These are phyloP conservation scores for Drosophila micromelanica DNA, from an alignment of 1,140 invertebrate genomes.

Conservation along the genomic window DNA sequence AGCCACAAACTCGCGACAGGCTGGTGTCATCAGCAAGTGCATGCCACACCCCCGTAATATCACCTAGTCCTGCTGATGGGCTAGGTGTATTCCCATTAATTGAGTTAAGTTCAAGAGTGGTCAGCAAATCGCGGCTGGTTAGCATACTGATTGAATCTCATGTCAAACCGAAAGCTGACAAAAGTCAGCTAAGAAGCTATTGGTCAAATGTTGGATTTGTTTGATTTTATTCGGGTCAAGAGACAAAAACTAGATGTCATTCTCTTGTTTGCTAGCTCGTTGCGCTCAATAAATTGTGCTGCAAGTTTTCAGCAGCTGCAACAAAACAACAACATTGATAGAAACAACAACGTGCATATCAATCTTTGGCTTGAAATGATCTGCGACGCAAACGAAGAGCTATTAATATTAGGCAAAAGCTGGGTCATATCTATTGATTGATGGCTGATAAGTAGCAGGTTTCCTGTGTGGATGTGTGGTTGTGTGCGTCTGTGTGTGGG, in stretches of 20 bases:
- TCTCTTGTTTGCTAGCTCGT: constrained; percentile 9
- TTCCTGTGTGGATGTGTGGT: neutral
- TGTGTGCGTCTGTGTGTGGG: neutral
- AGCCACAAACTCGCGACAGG: neutral
- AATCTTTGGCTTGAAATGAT: constrained; percentile 34
- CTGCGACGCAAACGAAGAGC: constrained; percentile 28
- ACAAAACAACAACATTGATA: constrained; percentile 1
- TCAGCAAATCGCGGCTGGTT: constrained; percentile 14
- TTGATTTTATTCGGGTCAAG: no score
- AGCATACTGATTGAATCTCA: constrained; percentile 67
- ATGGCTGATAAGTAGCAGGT: constrained; percentile 68
- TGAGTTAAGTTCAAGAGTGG: constrained; percentile 32
- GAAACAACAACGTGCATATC: constrained; percentile 38
- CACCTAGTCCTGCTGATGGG: neutral
- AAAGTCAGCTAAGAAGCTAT: constrained; percentile 26
- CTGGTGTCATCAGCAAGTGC: constrained; percentile 8
- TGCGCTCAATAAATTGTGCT: constrained; percentile 66
- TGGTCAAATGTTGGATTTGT: constrained; percentile 21
- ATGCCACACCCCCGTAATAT: neutral
- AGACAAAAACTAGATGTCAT: no score
- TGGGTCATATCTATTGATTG: constrained; percentile 67
- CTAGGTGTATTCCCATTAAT: constrained; percentile 36
- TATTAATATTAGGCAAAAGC: constrained; percentile 65
- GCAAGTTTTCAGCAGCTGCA: constrained; percentile 36
- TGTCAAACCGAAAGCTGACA: constrained; percentile 17